These are phyloP conservation scores for Rhadina sibilatrix DNA, from an alignment of 2,113 vertebrate species.

Conservation along the genomic window DNA sequence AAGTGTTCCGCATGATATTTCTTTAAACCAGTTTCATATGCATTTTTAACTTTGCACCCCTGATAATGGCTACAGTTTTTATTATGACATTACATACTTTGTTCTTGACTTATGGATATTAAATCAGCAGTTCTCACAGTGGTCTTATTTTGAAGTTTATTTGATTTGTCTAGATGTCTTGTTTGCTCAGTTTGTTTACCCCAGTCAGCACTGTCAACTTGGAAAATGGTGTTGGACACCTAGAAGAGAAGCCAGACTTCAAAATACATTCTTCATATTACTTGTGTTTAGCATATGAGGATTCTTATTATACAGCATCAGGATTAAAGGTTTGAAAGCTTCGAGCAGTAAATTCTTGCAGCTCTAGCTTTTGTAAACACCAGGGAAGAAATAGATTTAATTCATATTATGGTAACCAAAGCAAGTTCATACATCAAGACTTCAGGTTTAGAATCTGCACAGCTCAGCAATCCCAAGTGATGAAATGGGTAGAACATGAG, in stretches of 20 bases:
- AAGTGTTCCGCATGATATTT: not conserved
- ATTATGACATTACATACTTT: constrained; percentile 46
- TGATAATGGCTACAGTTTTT: not conserved
- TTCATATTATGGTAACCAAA: not conserved
- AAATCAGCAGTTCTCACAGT: not conserved
- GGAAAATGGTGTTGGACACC: not conserved
- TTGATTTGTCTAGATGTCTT: not conserved
- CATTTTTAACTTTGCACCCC: not conserved
- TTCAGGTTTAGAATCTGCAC: not conserved
- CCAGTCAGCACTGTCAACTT: not conserved
- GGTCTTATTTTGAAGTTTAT: not conserved
- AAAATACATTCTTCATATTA: not conserved
- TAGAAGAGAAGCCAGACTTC: constrained; percentile 32
- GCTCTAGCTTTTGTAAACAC: not conserved
- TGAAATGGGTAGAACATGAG: not conserved
- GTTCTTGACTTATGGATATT: not conserved
- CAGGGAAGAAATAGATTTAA: not conserved
- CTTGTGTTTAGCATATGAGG: not conserved
- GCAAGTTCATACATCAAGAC: not conserved
- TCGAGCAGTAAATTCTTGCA: not conserved
- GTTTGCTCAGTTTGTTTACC: not conserved
- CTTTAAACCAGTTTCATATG: not conserved
- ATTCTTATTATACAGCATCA: not conserved
- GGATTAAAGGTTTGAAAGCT: not conserved
- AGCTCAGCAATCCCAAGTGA: not conserved